A percentile compares a stretch with the other conserved stretches of the same genome.
These are phyloP conservation scores for Danio tinwini DNA, from an alignment of 2,797 vertebrate species.

Conservation along the genomic window DNA sequence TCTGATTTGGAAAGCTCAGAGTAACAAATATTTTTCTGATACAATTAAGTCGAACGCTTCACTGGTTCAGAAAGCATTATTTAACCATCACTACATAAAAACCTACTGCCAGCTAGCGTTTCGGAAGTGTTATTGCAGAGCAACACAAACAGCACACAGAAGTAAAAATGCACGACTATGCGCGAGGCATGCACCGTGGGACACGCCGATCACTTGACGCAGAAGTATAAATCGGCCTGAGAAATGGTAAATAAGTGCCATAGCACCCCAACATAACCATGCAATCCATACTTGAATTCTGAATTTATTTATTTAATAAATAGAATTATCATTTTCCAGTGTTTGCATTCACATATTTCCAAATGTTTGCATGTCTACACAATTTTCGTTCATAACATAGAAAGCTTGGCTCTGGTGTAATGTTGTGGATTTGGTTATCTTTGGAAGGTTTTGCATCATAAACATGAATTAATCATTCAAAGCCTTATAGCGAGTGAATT, in stretches of 20 bases:
- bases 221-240: no score
- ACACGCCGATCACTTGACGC: no score
- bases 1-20: no score
- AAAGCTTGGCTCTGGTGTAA: slow-evolving; percentile 28
- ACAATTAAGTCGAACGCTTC: no score
- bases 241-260: slow-evolving; percentile 2
- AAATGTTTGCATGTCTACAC: slow-evolving; percentile 23
- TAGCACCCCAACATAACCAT: neutral
- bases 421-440: slow-evolving; percentile 33
- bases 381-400: slow-evolving; percentile 1
- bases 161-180: no score
- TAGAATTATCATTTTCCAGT: neutral
- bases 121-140: no score
- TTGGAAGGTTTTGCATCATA: slow-evolving; percentile 37
- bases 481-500: slow-evolving; percentile 8
- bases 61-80: no score
- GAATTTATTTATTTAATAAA: neutral
- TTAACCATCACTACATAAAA: no score
- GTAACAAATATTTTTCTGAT: no score
- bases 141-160: no score
- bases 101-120: no score
- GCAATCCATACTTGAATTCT: neutral
- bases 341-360: neutral
- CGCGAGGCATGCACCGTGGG: no score
- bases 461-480: neutral